A percentile compares a stretch with the other conserved stretches of the same genome.
Conservation (phyloP, 2,113 vertebrate species). For the Onychorhynchus coronatus region DNA sequence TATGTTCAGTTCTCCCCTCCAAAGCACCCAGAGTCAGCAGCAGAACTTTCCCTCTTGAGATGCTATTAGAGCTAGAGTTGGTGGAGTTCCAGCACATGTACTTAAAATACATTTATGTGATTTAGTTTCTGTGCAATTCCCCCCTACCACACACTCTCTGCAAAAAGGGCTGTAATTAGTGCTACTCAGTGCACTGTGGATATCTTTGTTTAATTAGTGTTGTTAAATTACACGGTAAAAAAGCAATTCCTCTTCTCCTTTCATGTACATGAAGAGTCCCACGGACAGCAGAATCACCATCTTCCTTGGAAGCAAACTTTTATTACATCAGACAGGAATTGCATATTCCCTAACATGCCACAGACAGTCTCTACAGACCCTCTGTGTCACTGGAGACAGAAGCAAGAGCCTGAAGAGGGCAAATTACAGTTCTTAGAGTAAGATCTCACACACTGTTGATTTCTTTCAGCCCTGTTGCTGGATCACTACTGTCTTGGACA, state of each 20-base stretch:
- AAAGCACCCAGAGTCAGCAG: not conserved
- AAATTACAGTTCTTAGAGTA: not conserved
- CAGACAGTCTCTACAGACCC: not conserved
- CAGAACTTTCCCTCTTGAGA: not conserved
- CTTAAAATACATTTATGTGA: not conserved
- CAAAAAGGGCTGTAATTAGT: slow-evolving; percentile 29
- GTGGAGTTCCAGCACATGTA: not conserved
- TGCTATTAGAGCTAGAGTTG: not conserved
- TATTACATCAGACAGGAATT: not conserved
- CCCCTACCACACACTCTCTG: not conserved
- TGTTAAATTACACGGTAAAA: not conserved
- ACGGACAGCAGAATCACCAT: not conserved
- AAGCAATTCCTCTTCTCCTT: not conserved
- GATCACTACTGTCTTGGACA: not conserved
- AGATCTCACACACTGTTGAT: not conserved
- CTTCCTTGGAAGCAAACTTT: slow-evolving; percentile 1
- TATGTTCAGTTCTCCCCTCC: not conserved
- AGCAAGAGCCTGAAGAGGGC: not conserved
- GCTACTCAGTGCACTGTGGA: not conserved
- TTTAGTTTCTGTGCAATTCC: not conserved
- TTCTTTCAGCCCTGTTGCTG: not conserved
- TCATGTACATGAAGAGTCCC: not conserved
- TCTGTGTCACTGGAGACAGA: not conserved
- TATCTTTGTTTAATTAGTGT: not conserved
- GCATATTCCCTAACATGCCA: not conserved